Evolutionary conservation across 2,888 invertebrate genomes (phyloP).

Genomic region (Mythimna ferrago): DNA sequence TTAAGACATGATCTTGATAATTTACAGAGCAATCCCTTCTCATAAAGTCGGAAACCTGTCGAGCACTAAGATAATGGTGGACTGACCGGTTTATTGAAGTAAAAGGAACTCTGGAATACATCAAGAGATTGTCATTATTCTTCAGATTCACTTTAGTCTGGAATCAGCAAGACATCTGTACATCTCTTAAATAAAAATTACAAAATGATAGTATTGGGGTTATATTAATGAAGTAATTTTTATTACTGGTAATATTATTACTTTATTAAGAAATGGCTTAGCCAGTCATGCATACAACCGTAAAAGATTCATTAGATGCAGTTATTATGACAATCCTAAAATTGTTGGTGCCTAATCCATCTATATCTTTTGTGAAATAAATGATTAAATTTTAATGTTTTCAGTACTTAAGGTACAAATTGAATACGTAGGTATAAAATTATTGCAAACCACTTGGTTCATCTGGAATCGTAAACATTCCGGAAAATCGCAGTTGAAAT

Average conservation of each 20-base stretch:
- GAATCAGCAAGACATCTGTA: not conserved
- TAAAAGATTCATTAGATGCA: slow-evolving; percentile 18
- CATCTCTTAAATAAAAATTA: not conserved
- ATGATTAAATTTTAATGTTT: not conserved
- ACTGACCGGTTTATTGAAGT: slow-evolving; percentile 9
- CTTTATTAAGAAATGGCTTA: slow-evolving; percentile 17
- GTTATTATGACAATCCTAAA: slow-evolving; percentile 18
- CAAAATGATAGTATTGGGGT: not conserved
- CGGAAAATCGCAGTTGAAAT: not conserved
- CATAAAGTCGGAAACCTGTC: slow-evolving; percentile 2
- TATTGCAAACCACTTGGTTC: not conserved
- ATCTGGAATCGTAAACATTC: slow-evolving; percentile 4
- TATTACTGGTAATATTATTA: not conserved
- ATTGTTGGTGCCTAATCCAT: not conserved
- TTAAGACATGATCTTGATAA: not conserved
- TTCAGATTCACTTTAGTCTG: slow-evolving; percentile 33
- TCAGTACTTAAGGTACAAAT: not conserved
- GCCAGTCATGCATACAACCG: slow-evolving; percentile 1
- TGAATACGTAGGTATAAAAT: not conserved
- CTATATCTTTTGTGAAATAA: not conserved
- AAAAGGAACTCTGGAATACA: slow-evolving; percentile 13
- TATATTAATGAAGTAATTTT: not conserved
- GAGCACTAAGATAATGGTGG: not conserved
- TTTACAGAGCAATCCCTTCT: not conserved
- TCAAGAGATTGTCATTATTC: slow-evolving; percentile 18